Conservation (phyloP, 2,888 invertebrate genomes). For the Thymelicus acteon region DNA sequence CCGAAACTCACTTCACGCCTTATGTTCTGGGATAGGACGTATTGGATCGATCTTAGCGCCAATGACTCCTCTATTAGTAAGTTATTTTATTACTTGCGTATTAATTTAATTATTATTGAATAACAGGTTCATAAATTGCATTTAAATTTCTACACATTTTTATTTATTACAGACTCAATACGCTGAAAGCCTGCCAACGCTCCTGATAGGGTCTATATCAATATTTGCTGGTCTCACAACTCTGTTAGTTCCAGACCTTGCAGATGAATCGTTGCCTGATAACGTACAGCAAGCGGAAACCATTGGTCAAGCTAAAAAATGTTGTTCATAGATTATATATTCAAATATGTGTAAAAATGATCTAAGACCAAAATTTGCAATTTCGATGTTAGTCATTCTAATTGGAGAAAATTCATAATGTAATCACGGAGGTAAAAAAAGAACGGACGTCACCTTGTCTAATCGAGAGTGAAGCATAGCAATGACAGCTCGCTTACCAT, state of each 20-base stretch:
- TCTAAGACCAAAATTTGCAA: no score
- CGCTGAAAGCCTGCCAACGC: slow-evolving; percentile 65
- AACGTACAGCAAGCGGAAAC: slow-evolving; percentile 49
- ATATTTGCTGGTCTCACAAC: slow-evolving; percentile 63
- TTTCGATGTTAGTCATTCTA: no score
- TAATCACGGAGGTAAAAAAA: no score
- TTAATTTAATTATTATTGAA: no score
- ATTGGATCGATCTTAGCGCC: slow-evolving; percentile 57
- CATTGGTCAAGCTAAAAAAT: slow-evolving; percentile 35
- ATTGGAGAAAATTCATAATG: no score
- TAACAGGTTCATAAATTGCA: no score
- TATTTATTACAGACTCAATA: slow-evolving; percentile 58
- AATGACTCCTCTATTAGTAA: slow-evolving; percentile 62
- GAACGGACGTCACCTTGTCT: no score
- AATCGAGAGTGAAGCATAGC: no score
- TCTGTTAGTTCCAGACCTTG: slow-evolving; percentile 67
- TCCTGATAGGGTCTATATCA: slow-evolving; percentile 68
- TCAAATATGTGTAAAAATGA: neutral
- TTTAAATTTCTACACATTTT: neutral
- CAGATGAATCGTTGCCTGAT: slow-evolving; percentile 68
- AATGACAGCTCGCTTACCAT: no score
- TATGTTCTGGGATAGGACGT: slow-evolving; percentile 58
- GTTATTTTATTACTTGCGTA: slow-evolving; percentile 34
- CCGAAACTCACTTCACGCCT: slow-evolving; percentile 57
- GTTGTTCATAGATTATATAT: neutral